Percentiles rank a stretch among this genome's conserved stretches.
Conservation (phyloP, 1,140 invertebrate species). For the Nasonia longicornis region DNA sequence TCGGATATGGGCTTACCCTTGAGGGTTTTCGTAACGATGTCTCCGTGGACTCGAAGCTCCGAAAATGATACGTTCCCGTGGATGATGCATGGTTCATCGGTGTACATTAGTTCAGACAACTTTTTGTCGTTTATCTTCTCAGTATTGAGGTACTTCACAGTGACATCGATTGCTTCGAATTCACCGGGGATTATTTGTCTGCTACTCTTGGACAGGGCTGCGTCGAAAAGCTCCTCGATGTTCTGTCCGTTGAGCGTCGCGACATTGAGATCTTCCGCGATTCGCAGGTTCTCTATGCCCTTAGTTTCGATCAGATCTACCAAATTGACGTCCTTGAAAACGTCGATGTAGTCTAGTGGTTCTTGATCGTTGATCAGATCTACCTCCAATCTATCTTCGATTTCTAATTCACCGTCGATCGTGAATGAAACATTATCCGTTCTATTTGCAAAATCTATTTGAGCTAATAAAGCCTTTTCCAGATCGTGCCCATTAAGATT, state of each 20-base stretch:
- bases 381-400: conserved; percentile 45
- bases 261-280: conserved; percentile 45
- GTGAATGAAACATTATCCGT: conserved; percentile 21
- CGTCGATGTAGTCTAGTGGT: conserved; percentile 33
- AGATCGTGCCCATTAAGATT: conserved; percentile 30
- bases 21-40: conserved; percentile 45
- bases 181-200: conserved; percentile 46
- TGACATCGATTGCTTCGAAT: conserved; percentile 36
- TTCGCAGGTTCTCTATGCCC: conserved; percentile 44
- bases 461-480: background rate
- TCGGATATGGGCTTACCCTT: conserved; percentile 44
- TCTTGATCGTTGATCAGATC: conserved; percentile 40
- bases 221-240: conserved; percentile 43
- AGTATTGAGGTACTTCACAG: conserved; percentile 38
- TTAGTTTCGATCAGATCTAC: conserved; percentile 42
- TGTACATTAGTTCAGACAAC: conserved; percentile 45
- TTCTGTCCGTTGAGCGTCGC: conserved; percentile 38
- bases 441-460: background rate
- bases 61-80: conserved; percentile 50
- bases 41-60: conserved; percentile 47
- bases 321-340: conserved; percentile 32
- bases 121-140: conserved; percentile 49
- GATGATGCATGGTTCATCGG: conserved; percentile 48
- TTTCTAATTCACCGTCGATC: conserved; percentile 50
- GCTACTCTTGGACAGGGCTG: conserved; percentile 47